Conservation (phyloP, 1,140 invertebrate genomes). For the Olivierus martensii region DNA sequence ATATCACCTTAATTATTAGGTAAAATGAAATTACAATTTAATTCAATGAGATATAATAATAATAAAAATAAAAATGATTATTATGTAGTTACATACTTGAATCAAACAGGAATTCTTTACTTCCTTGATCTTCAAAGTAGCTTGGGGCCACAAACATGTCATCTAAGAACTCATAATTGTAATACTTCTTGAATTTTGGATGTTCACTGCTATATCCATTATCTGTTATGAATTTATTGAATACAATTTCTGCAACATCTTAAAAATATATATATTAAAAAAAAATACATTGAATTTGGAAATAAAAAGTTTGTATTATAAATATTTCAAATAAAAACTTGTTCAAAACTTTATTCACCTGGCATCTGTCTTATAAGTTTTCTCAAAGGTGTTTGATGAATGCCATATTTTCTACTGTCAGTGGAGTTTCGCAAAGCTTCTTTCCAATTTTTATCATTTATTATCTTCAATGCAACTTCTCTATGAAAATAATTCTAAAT, state of each 20-base stretch:
- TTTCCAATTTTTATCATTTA: slow-evolving; percentile 32
- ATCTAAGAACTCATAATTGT: slow-evolving; percentile 40
- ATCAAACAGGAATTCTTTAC: too few species aligned
- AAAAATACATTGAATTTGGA: too few species aligned
- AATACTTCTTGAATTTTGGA: slow-evolving; percentile 28
- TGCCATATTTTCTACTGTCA: slow-evolving; percentile 22
- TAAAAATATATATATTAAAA: slow-evolving; percentile 6
- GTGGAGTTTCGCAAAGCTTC: slow-evolving; percentile 31
- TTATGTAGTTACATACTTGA: too few species aligned
- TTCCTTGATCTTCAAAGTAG: not conserved
- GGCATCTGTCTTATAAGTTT: slow-evolving; percentile 38
- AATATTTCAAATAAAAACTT: too few species aligned
- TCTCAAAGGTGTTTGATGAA: slow-evolving; percentile 35
- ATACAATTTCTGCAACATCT: slow-evolving; percentile 37
- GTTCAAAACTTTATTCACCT: slow-evolving; percentile 24
- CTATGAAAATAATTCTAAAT: too few species aligned
- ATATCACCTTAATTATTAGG: slow-evolving; percentile 14
- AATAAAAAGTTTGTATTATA: too few species aligned
- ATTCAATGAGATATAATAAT: too few species aligned
- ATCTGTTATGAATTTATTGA: slow-evolving; percentile 32
- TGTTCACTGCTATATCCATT: slow-evolving; percentile 29
- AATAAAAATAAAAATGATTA: too few species aligned
- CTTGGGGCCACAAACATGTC: slow-evolving; percentile 32
- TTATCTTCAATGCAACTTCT: slow-evolving; percentile 31
- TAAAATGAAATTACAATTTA: too few species aligned